Base-by-base conservation (phyloP, 2,888 invertebrate species). In the Hedya salicella region DNA sequence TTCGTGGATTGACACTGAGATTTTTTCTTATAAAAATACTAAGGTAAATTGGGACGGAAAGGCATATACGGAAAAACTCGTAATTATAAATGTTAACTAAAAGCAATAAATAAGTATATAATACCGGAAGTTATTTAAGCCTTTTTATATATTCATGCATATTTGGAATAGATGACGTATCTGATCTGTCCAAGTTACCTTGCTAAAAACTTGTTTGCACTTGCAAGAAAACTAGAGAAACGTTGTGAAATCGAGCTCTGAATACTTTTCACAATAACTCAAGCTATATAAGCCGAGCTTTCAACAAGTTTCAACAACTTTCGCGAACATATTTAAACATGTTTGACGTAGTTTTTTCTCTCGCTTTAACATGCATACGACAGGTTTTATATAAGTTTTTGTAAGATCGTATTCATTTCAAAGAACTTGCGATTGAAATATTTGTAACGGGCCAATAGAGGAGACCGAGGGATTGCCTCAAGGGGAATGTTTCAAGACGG, bases 61-160 rank as follows among this genome's bases (percentile, higher is more conserved):
- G 16, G 14, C 25, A 30, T n/a, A 25, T 9, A 36, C 36, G 36
- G 36, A 36, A 0, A 36, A 36, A 6, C 36, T 6, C n/a, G n/a
- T 25, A n/a, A n/a, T 9, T n/a, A n/a, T 30, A 25, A 49, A 19
- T 4, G 4, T 16, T 32, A 11, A 4, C 11, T 16, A 16, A 50
- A 50, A 50, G 50, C 50, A 50, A 32, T 50, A 32, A 50, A 11
- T 49, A 16, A 11, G 25, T 4, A 14, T n/a, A n/a, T n/a, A n/a
- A 14, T 2, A 42, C 42, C 17, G 6, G 25, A 25, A 3, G 11
- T 9, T 36, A 36, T 9, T 11, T 36, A 36, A 36, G 9, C 8
- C 6, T 36, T 36, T 36, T 36, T 8, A 36, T 36, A 36, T 36
- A 2, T 11, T 9, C 36, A 11, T 36, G n/a, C n/a, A 36, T 13